A percentile compares a stretch with the other conserved stretches of the same genome.
phyloP scores from a whole-genome alignment of 2,797 vertebrate species.

The Diplodus sargus region DNA sequence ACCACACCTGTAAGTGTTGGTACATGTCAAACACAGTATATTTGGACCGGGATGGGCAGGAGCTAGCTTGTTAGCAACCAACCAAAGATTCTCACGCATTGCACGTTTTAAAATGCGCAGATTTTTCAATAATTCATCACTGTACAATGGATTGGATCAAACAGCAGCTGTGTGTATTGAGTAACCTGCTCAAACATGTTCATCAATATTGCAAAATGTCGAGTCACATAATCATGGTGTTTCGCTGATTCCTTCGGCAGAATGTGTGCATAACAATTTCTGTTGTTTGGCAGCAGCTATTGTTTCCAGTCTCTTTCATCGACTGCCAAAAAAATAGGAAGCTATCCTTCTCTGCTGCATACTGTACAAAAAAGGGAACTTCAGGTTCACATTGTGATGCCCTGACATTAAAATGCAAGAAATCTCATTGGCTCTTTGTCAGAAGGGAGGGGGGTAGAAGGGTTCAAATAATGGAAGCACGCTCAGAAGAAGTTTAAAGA shows the following conservation, averaged over 20 bases:
- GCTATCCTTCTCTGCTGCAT: neutral
- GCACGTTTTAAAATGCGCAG: neutral
- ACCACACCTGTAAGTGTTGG: too few relatives aligned
- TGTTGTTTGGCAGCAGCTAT: neutral
- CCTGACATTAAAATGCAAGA: neutral
- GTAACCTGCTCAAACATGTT: neutral
- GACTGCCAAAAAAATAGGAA: conserved; percentile 9
- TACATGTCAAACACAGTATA: too few relatives aligned
- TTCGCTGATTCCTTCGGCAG: neutral
- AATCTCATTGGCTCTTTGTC: conserved; percentile 56
- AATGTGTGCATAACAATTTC: neutral
- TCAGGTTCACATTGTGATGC: conserved; percentile 14
- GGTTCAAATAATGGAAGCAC: conserved; percentile 42
- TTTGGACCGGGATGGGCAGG: too few relatives aligned
- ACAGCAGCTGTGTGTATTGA: neutral
- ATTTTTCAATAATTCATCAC: neutral
- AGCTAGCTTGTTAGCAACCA: too few relatives aligned
- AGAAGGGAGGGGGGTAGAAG: too few relatives aligned
- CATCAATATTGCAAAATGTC: neutral
- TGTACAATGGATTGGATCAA: neutral
- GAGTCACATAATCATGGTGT: neutral
- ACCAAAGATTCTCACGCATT: too few relatives aligned
- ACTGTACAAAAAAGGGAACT: neutral
- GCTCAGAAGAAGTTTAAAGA: conserved; percentile 8
- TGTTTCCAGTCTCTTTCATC: conserved; percentile 8